phyloP scores from a whole-genome alignment of 2,797 vertebrate genomes.

The Macroramphosus scolopax region DNA sequence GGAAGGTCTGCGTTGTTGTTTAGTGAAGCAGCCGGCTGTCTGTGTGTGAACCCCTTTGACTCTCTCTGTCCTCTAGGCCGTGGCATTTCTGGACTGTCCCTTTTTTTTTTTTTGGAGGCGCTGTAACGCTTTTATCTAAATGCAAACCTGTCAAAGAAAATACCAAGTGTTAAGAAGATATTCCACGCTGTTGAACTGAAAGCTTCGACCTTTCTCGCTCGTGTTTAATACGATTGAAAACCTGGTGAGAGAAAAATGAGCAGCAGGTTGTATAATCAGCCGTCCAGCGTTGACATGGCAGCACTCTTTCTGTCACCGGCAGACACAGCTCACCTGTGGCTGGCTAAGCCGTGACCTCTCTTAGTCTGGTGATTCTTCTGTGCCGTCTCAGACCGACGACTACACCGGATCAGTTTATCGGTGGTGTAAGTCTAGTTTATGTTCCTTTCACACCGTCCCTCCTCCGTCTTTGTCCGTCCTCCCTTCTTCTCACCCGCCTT shows the following conservation, averaged over 20 bases:
- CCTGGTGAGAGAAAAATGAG: no score
- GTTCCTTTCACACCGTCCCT: background rate
- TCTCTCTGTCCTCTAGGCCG: constrained; percentile 8
- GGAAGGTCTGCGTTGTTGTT: no score
- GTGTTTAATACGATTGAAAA: no score
- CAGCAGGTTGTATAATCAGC: constrained; percentile 30
- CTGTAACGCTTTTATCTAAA: no score
- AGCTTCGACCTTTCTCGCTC: constrained; percentile 39
- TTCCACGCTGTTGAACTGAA: constrained; percentile 27
- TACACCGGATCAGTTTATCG: no score
- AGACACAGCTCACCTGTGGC: constrained; percentile 42
- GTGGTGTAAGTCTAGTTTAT: no score
- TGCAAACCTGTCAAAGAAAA: constrained; percentile 22
- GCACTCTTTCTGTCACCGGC: constrained; percentile 10
- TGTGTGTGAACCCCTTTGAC: no score
- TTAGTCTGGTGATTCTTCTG: no score
- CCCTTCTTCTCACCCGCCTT: constrained; percentile 8
- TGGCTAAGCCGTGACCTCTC: no score
- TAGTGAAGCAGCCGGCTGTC: no score
- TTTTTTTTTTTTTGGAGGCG: constrained; percentile 10
- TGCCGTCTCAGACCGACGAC: no score
- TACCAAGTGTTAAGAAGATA: constrained; percentile 12
- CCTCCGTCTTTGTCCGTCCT: background rate
- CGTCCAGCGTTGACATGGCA: constrained; percentile 24
- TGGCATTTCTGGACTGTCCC: constrained; percentile 16